These are phyloP conservation scores for Rhabdornis inornatus DNA, from an alignment of 2,113 vertebrate genomes.

Conservation along the genomic window DNA sequence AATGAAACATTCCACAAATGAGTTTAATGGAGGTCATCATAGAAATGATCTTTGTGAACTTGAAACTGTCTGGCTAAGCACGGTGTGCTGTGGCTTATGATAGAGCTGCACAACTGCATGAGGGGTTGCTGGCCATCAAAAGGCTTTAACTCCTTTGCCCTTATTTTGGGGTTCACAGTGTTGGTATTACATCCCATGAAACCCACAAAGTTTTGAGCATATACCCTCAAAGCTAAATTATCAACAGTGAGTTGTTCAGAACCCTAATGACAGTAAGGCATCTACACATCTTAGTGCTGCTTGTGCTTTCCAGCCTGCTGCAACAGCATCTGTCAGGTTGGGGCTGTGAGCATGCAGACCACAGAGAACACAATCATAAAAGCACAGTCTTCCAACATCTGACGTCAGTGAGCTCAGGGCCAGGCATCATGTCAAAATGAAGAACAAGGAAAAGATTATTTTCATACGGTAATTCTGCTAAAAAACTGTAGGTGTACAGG, in stretches of 20 bases:
- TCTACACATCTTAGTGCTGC: background rate
- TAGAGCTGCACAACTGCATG: background rate
- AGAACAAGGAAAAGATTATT: background rate
- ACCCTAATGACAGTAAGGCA: background rate
- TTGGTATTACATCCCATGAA: background rate
- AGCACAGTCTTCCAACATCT: background rate
- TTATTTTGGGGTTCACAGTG: background rate
- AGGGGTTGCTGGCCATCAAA: background rate
- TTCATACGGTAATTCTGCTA: background rate
- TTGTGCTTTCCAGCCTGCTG: background rate
- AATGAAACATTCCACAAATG: slow-evolving; percentile 39
- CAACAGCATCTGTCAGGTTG: background rate
- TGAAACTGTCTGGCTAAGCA: slow-evolving; percentile 6
- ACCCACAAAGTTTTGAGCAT: background rate
- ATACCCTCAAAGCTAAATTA: background rate
- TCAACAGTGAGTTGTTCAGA: background rate
- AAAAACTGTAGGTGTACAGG: background rate
- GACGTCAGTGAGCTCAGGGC: background rate
- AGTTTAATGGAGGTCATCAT: background rate
- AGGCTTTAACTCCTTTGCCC: background rate
- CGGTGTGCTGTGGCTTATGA: background rate
- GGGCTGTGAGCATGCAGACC: background rate
- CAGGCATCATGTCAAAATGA: background rate
- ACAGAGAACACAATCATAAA: background rate
- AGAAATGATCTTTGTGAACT: slow-evolving; percentile 9